A percentile compares a stretch with the other conserved stretches of the same genome.
These are phyloP conservation scores for Amblyjoppa proteus DNA, from an alignment of 2,888 invertebrate species.

Conservation along the genomic window DNA sequence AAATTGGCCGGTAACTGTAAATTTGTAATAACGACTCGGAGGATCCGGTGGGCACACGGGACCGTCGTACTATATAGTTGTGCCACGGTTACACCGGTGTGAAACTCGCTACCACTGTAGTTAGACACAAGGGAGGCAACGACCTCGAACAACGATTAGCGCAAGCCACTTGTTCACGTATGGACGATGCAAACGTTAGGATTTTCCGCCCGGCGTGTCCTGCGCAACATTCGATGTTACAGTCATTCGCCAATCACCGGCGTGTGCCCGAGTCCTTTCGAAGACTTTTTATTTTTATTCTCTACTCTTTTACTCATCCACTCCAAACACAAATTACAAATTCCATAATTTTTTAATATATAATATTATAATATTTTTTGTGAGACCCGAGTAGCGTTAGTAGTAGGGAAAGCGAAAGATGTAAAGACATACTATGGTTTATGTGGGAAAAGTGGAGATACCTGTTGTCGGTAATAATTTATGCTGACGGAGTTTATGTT, in stretches of 20 bases:
- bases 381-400: too few relatives aligned
- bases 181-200: conserved; percentile 49
- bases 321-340: not conserved
- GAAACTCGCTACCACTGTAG: conserved; percentile 20
- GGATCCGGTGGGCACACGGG: conserved; percentile 68
- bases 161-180: conserved; percentile 39
- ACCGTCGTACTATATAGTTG: conserved; percentile 28
- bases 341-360: too few relatives aligned
- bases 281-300: not conserved
- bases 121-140: conserved; percentile 70
- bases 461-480: too few relatives aligned
- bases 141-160: conserved; percentile 70
- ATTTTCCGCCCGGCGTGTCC: conserved; percentile 41
- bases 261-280: not conserved
- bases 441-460: too few relatives aligned
- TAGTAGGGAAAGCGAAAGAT: too few relatives aligned
- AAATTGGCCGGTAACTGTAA: conserved; percentile 72
- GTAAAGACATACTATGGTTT: too few relatives aligned
- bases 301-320: not conserved
- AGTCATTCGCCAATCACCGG: conserved; percentile 36
- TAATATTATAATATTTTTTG: too few relatives aligned
- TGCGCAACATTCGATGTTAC: conserved; percentile 27
- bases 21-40: conserved; percentile 67
- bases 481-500: too few relatives aligned
- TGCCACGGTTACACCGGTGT: conserved; percentile 12